phyloP scores from a whole-genome alignment of 2,888 invertebrate species.

The Macrosiphum euphorbiae region DNA sequence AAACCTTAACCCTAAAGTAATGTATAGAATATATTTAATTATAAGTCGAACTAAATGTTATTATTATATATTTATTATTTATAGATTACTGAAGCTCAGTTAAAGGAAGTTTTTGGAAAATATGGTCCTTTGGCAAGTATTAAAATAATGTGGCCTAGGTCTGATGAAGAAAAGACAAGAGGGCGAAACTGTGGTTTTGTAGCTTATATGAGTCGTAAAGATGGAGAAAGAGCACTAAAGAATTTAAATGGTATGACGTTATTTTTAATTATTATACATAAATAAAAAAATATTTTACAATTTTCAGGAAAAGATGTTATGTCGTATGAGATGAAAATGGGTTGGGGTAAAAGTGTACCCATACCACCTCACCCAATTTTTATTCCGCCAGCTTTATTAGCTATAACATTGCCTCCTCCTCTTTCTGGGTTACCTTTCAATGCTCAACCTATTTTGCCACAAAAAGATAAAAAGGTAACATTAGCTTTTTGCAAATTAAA shows the following conservation, averaged over 20 bases:
- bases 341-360: slow-evolving; percentile 98
- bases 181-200: slow-evolving; percentile 99
- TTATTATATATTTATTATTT: slow-evolving; percentile 64
- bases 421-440: slow-evolving; percentile 97
- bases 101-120: slow-evolving; percentile 97
- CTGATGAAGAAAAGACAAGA: slow-evolving; percentile 96
- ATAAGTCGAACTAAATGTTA: background rate
- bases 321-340: slow-evolving; percentile 94
- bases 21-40: slow-evolving; percentile 11
- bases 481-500: background rate
- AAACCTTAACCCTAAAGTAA: slow-evolving; percentile 95
- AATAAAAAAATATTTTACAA: background rate
- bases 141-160: slow-evolving; percentile 99
- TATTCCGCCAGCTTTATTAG: slow-evolving; percentile 89
- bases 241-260: slow-evolving; percentile 81
- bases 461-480: slow-evolving; percentile 70
- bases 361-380: slow-evolving; percentile 98
- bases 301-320: slow-evolving; percentile 85
- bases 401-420: slow-evolving; percentile 90
- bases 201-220: slow-evolving; percentile 97
- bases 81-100: slow-evolving; percentile 93
- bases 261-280: background rate
- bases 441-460: slow-evolving; percentile 85
- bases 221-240: slow-evolving; percentile 92
- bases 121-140: slow-evolving; percentile 98